A percentile compares a stretch with the other conserved stretches of the same genome.
Evolutionary conservation across 2,888 invertebrate genomes (phyloP).

Genomic region (Theodoxus fluviatilis): DNA sequence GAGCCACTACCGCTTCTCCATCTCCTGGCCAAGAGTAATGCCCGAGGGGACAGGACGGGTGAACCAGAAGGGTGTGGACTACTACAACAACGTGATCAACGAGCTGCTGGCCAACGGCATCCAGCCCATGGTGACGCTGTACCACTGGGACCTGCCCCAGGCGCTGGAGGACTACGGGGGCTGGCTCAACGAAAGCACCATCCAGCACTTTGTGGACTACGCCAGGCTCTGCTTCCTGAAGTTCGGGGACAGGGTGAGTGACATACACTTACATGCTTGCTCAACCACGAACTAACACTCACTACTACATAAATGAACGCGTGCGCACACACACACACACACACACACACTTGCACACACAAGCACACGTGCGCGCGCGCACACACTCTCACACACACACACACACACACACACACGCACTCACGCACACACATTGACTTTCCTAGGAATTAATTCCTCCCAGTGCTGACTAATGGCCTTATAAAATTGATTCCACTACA

Average conservation of each 20-base stretch:
- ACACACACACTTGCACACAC: too few species aligned
- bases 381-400: too few species aligned
- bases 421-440: too few species aligned
- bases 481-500: too few species aligned
- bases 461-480: too few species aligned
- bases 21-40: conserved; percentile 79
- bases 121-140: conserved; percentile 71
- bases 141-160: conserved; percentile 65
- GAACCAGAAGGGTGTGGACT: conserved; percentile 76
- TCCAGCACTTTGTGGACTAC: conserved; percentile 58
- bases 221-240: conserved; percentile 57
- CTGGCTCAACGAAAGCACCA: conserved; percentile 53
- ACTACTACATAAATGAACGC: too few species aligned
- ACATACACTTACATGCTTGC: neutral
- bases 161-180: conserved; percentile 65
- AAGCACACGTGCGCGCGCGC: too few species aligned
- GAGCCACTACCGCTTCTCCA: conserved; percentile 65
- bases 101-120: conserved; percentile 72
- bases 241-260: conserved; percentile 60
- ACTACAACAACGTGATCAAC: conserved; percentile 80
- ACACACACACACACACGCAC: too few species aligned
- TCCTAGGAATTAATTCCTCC: too few species aligned
- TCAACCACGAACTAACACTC: too few species aligned
- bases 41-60: conserved; percentile 75
- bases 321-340: neutral